Conservation (phyloP, 2,797 vertebrate genomes). For the Gymnothorax reevesii region DNA sequence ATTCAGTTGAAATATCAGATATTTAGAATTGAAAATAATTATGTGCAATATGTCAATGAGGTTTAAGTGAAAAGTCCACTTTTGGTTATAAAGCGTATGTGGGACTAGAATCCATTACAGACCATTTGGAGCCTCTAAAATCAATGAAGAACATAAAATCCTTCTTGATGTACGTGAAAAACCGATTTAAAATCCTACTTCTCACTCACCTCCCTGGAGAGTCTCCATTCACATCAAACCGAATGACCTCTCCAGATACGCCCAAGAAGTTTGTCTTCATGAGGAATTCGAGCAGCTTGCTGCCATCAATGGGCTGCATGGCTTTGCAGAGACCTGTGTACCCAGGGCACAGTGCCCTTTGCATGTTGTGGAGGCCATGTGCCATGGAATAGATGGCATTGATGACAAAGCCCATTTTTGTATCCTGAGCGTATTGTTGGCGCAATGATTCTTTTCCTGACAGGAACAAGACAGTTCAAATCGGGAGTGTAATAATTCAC, state of each 20-base stretch:
- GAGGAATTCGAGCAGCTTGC: slow-evolving; percentile 89
- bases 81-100: not conserved
- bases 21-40: too few species aligned
- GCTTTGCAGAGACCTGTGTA: slow-evolving; percentile 86
- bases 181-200: not conserved
- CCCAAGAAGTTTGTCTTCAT: slow-evolving; percentile 97
- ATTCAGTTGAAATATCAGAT: too few species aligned
- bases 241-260: slow-evolving; percentile 89
- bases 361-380: slow-evolving; percentile 93
- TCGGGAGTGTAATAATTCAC: not conserved
- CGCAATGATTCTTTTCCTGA: slow-evolving; percentile 82
- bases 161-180: not conserved
- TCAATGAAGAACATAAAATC: not conserved
- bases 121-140: not conserved
- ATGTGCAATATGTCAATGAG: too few species aligned
- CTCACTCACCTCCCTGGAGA: slow-evolving; percentile 88
- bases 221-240: slow-evolving; percentile 95
- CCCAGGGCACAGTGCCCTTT: slow-evolving; percentile 85
- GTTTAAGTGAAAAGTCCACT: too few species aligned
- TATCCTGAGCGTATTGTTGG: slow-evolving; percentile 94
- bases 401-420: slow-evolving; percentile 99
- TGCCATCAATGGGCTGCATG: slow-evolving; percentile 94
- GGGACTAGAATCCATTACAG: not conserved
- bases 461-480: slow-evolving; percentile 1
- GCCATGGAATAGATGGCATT: slow-evolving; percentile 99